These are phyloP conservation scores for Cephus runcator DNA, from an alignment of 2,888 invertebrate genomes.

Conservation along the genomic window DNA sequence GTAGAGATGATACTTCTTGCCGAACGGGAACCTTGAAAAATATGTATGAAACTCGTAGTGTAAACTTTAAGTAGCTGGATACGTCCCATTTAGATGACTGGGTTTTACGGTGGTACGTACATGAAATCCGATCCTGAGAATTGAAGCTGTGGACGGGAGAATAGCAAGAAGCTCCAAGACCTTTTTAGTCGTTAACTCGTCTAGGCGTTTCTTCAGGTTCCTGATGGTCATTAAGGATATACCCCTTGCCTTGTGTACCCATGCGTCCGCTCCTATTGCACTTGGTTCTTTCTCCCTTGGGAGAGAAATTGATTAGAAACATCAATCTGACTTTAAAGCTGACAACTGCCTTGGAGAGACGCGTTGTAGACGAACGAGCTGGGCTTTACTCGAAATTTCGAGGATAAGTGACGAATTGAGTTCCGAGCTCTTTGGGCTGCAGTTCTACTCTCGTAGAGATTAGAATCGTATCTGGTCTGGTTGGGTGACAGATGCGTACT, in stretches of 20 bases:
- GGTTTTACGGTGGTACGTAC: not conserved
- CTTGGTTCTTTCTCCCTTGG: not conserved
- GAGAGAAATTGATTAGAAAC: not conserved
- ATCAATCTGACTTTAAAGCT: not conserved
- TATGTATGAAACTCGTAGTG: not conserved
- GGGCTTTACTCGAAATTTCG: not conserved
- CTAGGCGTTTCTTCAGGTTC: not conserved
- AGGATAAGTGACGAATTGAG: not conserved
- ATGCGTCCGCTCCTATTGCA: not conserved
- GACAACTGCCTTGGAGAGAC: not conserved
- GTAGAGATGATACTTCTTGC: not conserved
- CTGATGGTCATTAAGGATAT: not conserved
- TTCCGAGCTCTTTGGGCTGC: not conserved
- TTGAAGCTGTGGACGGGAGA: not conserved
- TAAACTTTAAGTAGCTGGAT: not conserved
- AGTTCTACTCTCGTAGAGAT: not conserved
- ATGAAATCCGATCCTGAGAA: not conserved
- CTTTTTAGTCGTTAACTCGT: not conserved
- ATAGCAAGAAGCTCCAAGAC: not conserved
- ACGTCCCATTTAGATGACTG: not conserved
- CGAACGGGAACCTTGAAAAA: too few species aligned
- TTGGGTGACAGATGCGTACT: not conserved
- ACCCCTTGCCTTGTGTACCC: not conserved
- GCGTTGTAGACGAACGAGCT: not conserved
- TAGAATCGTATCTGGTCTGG: not conserved